Conservation (phyloP, 2,888 invertebrate genomes). For the Phania funesta region DNA sequence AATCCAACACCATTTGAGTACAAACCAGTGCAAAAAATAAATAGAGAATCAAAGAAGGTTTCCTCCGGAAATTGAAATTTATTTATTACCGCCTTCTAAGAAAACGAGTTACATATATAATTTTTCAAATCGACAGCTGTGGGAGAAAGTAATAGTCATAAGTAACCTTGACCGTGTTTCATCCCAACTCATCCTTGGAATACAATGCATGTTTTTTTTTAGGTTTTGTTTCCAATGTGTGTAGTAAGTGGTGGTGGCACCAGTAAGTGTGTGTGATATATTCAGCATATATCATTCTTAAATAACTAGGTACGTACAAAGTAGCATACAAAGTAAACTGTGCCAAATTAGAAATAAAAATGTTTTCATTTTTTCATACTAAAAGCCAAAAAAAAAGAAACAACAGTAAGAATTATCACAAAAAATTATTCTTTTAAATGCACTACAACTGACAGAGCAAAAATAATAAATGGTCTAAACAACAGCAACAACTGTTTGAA, state of each 20-base stretch:
- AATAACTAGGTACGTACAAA: conserved; percentile 42
- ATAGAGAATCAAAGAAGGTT: neutral
- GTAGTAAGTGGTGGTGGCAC: neutral
- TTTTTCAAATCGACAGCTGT: conserved; percentile 48
- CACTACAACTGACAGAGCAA: conserved; percentile 54
- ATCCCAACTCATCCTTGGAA: conserved; percentile 36
- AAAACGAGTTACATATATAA: conserved; percentile 9
- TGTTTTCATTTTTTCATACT: conserved; percentile 19
- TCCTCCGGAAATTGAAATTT: conserved; percentile 51
- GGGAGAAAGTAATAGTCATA: conserved; percentile 9
- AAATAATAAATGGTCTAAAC: conserved; percentile 55
- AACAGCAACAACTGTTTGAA: conserved; percentile 31
- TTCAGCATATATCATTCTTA: conserved; percentile 6
- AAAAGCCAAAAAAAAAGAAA: conserved; percentile 8
- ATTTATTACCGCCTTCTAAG: conserved; percentile 48
- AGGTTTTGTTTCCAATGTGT: conserved; percentile 17
- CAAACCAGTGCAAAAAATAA: neutral
- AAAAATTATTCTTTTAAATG: conserved; percentile 39
- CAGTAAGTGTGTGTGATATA: neutral
- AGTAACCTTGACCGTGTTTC: conserved; percentile 63
- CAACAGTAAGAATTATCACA: conserved; percentile 39
- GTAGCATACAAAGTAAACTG: conserved; percentile 49
- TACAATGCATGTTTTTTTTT: conserved; percentile 5
- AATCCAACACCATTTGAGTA: neutral
- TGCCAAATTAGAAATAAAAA: conserved; percentile 54